Conservation (phyloP, 2,888 invertebrate genomes). For the Aleiodes leptofemur region DNA sequence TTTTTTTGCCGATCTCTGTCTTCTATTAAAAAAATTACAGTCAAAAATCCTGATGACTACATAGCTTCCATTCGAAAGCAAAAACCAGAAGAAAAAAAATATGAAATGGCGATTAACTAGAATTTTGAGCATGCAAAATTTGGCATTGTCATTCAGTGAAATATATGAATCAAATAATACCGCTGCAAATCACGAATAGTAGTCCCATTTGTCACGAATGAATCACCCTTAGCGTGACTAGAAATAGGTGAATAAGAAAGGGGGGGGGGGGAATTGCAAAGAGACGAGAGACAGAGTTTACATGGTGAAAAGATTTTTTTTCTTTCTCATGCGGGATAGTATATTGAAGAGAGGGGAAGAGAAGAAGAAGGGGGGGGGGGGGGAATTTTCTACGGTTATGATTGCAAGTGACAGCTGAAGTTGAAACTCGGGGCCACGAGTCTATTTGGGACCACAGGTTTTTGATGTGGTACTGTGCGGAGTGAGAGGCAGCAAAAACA, state of each 20-base stretch:
- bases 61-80: too few relatives aligned
- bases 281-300: conserved; percentile 5
- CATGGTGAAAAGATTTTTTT: background rate
- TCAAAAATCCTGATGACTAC: too few relatives aligned
- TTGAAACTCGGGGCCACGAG: background rate
- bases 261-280: background rate
- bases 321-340: background rate
- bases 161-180: conserved; percentile 9
- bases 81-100: too few relatives aligned
- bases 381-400: conserved; percentile 56
- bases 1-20: too few relatives aligned
- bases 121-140: conserved; percentile 3
- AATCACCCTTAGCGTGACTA: conserved; percentile 40
- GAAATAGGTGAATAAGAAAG: background rate
- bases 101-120: too few relatives aligned
- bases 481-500: background rate
- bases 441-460: conserved; percentile 3
- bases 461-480: background rate
- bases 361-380: too few relatives aligned
- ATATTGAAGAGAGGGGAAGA: conserved; percentile 25
- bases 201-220: conserved; percentile 35
- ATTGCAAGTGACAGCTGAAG: conserved; percentile 62
- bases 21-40: too few relatives aligned
- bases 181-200: conserved; percentile 27
- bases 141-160: background rate